A percentile compares a stretch with the other conserved stretches of the same genome.
These are phyloP conservation scores for Salvelinus alpinus DNA, from an alignment of 2,113 vertebrate species.

Conservation along the genomic window DNA sequence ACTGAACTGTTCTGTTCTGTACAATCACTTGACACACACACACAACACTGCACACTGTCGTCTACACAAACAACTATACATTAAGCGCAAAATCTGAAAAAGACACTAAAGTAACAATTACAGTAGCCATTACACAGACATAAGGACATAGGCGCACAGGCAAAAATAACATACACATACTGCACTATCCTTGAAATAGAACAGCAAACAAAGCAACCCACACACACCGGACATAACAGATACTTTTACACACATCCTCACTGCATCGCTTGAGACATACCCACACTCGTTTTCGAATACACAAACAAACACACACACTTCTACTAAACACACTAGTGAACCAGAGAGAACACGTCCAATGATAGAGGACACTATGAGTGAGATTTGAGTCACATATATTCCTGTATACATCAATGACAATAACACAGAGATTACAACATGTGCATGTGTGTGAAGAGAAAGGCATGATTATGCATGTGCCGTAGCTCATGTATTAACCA, in stretches of 20 bases:
- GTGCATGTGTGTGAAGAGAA: conserved; percentile 29
- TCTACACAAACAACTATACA: no score
- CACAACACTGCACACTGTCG: no score
- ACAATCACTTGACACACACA: conserved; percentile 14
- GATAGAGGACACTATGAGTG: conserved; percentile 35
- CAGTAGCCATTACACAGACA: no score
- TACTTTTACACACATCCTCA: no score
- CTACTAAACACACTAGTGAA: conserved; percentile 10
- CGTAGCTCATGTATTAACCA: conserved; percentile 74
- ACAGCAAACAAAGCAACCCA: no score
- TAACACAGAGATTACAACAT: conserved; percentile 36
- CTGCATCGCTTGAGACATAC: no score
- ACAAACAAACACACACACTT: neutral
- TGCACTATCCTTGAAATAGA: no score
- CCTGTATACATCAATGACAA: conserved; percentile 54
- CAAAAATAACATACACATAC: no score
- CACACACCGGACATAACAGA: no score
- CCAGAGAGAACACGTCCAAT: conserved; percentile 21
- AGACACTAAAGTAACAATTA: no score
- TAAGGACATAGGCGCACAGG: no score
- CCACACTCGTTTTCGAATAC: neutral
- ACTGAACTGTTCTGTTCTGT: conserved; percentile 35
- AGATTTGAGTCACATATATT: conserved; percentile 45
- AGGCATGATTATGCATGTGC: conserved; percentile 65
- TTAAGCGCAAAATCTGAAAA: no score